phyloP scores from a whole-genome alignment of 2,113 vertebrate genomes.

The human region GRCh38 chr4:11725501-11726000 shows the following conservation, averaged over 20 bases:
- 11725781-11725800: background rate
- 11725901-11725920: background rate
- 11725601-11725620: background rate
- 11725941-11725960: background rate
- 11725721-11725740: background rate
- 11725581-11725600: background rate
- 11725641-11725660: background rate
- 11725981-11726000: background rate
- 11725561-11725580: background rate
- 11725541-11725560: background rate
- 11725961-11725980: background rate
- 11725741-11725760: background rate
- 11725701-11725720: background rate
- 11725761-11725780: background rate
- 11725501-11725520: background rate
- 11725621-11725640: background rate
- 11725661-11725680: background rate
- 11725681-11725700: background rate
- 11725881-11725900: background rate
- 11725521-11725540: background rate
- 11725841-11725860: conserved; percentile 12
- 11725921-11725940: background rate
- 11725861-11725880: background rate
- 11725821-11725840: background rate
- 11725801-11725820: background rate